Evolutionary conservation across 2,797 vertebrate species (phyloP), one percentile per base, ranked within the genome.

Genomic region (Luscinia luscinia): DNA sequence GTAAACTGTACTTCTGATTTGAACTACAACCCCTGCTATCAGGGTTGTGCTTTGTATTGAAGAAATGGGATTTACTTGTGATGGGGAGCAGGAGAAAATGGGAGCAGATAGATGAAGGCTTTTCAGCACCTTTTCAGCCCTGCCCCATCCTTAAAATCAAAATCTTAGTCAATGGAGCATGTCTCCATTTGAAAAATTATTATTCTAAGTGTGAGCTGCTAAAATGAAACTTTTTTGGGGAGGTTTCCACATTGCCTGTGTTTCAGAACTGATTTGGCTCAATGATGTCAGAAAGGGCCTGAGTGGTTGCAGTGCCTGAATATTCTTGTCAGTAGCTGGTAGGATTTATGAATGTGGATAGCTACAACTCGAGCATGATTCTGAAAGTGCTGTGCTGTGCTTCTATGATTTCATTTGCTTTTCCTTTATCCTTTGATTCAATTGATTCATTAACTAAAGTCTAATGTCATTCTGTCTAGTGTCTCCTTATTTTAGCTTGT

Each of bases 81-180:
- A 8, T 21, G 15, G 21, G 18, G 17, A 72, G 17, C 7, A 36
- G 40, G n/a, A 72, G 48, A 61, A 48, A 17, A 40, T 70, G 21
- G 26, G 34, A 89, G 26, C 51, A 78, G 41, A 4, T 15, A 9
- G 3, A 3, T 27, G 22, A 36, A 78, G 26, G 5, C 7, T 36
- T 63, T 19, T 63, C 5, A 22, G 11, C 4, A 1, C 9, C 13
- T 57, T 57, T 45, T 72, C 16, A 68, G 21, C 26, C 9, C 14
- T 41, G 20, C 28, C 23, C 20, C 7, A 4, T 55, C 7, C 8
- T 41, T 66, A 34, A 61, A 51, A 68, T 41, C 5, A 22, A 38
- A 46, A 9, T 13, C 5, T 58, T 51, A 38, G 27, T 68, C 20
- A 38, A 0, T 55, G 6, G n/a, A 59, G 13, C 3, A 1, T 18